Evolutionary conservation across 2,888 invertebrate genomes (phyloP).

Genomic region (Noctua fimbriata): DNA sequence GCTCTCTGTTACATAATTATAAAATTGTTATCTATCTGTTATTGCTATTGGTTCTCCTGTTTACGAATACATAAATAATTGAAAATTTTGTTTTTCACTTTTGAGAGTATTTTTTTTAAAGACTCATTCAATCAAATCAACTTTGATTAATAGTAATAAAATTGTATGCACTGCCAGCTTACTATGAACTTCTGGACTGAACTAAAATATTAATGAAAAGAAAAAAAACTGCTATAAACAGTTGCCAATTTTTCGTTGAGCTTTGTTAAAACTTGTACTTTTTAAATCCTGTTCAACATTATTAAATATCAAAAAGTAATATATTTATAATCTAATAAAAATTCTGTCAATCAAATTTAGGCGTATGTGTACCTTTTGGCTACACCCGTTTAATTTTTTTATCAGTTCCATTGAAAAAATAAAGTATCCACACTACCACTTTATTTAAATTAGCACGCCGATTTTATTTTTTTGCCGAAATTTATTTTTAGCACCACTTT

Average conservation of each 20-base stretch:
- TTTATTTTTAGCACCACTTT: slow-evolving; percentile 8
- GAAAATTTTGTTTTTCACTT: neutral
- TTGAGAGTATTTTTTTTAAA: no score
- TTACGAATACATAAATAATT: neutral
- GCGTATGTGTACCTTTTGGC: neutral
- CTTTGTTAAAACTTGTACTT: neutral
- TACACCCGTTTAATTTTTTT: neutral
- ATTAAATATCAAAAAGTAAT: neutral
- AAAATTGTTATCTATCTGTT: no score
- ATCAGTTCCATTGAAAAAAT: neutral
- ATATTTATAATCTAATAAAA: no score
- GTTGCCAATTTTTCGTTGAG: neutral
- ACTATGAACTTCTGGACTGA: neutral
- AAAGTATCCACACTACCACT: neutral
- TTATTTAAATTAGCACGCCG: slow-evolving; percentile 10
- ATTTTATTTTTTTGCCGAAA: neutral
- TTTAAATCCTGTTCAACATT: neutral
- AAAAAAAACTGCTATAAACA: neutral
- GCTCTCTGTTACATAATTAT: no score
- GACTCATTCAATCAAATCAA: neutral
- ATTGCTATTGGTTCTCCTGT: neutral
- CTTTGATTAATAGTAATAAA: neutral
- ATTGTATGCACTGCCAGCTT: neutral
- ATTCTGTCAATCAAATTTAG: neutral
- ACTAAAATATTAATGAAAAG: neutral